Conservation (phyloP, 2,888 invertebrate genomes). For the Clanis bilineata region DNA sequence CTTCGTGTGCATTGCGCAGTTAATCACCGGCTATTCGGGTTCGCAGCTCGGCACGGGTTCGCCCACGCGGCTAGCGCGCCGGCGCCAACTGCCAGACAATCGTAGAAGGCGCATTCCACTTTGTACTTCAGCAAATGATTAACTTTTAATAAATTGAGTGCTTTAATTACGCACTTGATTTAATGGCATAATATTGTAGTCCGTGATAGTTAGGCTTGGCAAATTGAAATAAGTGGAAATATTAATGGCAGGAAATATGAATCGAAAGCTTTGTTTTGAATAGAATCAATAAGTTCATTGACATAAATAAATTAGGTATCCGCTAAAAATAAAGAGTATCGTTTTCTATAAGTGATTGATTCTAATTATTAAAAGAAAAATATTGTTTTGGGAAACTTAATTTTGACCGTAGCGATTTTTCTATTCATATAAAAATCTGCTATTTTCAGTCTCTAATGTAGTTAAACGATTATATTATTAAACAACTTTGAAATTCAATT, state of each 20-base stretch:
- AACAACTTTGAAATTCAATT: neutral
- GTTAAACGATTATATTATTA: too few relatives aligned
- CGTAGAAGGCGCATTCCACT: slow-evolving; percentile 31
- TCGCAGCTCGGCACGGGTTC: slow-evolving; percentile 56
- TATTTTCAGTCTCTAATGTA: too few relatives aligned
- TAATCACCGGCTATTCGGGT: slow-evolving; percentile 52
- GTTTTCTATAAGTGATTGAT: too few relatives aligned
- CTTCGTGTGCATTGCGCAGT: slow-evolving; percentile 54
- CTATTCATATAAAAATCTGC: too few relatives aligned
- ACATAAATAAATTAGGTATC: too few relatives aligned
- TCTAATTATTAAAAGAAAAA: too few relatives aligned
- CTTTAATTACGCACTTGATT: neutral
- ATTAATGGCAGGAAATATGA: neutral
- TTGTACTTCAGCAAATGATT: slow-evolving; percentile 6
- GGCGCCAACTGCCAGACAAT: slow-evolving; percentile 54
- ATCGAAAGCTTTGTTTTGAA: neutral
- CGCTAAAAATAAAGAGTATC: too few relatives aligned
- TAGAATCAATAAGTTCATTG: too few relatives aligned
- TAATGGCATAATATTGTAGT: neutral
- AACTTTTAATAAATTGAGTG: neutral
- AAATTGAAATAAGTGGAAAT: too few relatives aligned
- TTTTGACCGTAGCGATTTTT: too few relatives aligned
- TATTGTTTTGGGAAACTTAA: too few relatives aligned
- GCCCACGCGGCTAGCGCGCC: slow-evolving; percentile 54
- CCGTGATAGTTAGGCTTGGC: neutral